Base-by-base conservation (phyloP, 1,140 invertebrate species). In the Anastrepha ludens region DNA sequence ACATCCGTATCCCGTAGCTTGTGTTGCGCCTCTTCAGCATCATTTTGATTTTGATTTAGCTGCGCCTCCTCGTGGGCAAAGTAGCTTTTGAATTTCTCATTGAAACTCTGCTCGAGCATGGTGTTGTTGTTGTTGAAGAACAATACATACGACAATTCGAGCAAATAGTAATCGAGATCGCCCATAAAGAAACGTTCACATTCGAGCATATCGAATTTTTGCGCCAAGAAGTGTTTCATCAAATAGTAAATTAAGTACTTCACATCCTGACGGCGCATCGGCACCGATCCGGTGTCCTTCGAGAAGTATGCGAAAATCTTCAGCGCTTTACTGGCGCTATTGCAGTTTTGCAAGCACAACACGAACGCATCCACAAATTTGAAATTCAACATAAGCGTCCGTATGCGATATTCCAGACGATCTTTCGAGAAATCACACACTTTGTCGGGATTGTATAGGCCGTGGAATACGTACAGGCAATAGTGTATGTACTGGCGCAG, bases 391-490 rank as follows among this genome's bases (percentile, higher is more conserved):
- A 93, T 93, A 9, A 90, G 90, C 7, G 91, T 92, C 0, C 93
- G 89, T 70, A 93, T 91, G 74, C 91, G 92, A 89, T 91, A 93
- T 89, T 93, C 93, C 17, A 91, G 88, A 6, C 91, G 91, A 20
- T 90, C 86, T 67, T 89, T 87, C 3, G 90, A 86, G 47, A 90
- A 93, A 70, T 94, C 93, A 85, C 94, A 89, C 85, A 95, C 94
- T 90, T 93, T 94, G 17, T 92, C 91, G 15, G 93, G 92, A 88
- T 94, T 93, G 67, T 95, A 95, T 59, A 95, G 90, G 44, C 94
- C 94, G 85, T 93, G 91, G 87, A 95, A 95, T 50, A 94, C 93
- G 89, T 95, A 94, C 7, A 95, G 88, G 67, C 94, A 94, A 89
- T 95, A 95, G 90, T 95, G 95, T 85, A 95, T 92, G 87, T 92